Percentiles rank a stretch among this genome's conserved stretches.
Conservation (phyloP, 2,797 vertebrate species). For the Lagodon rhomboides region DNA sequence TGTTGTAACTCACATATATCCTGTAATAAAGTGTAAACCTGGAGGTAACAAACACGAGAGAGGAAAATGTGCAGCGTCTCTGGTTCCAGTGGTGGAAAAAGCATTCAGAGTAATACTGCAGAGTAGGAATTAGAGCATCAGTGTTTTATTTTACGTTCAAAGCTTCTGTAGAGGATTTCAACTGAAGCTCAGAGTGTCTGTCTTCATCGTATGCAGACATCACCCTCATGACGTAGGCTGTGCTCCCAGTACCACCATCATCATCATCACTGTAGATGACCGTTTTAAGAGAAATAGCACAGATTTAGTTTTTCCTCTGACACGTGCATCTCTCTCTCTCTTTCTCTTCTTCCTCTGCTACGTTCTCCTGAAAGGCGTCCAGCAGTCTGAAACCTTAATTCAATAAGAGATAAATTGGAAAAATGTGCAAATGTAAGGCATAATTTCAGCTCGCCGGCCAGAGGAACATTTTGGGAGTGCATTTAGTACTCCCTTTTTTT, state of each 20-base stretch:
- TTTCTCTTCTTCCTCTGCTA: slow-evolving; percentile 22
- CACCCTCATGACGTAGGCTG: background rate
- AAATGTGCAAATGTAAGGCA: slow-evolving; percentile 70
- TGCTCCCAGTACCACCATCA: background rate
- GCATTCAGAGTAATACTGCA: background rate
- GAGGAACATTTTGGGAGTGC: slow-evolving; percentile 39
- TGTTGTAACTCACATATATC: background rate
- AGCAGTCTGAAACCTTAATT: slow-evolving; percentile 75
- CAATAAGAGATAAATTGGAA: slow-evolving; percentile 75
- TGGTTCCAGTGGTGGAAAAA: background rate
- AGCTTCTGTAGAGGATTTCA: background rate
- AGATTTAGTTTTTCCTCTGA: slow-evolving; percentile 13
- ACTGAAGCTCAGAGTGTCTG: no score
- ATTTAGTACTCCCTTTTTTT: slow-evolving; percentile 33
- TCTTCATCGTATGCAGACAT: no score
- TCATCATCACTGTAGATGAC: background rate
- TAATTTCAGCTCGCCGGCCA: slow-evolving; percentile 54
- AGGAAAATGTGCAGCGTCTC: background rate
- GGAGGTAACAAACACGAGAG: no score
- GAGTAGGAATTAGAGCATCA: no score
- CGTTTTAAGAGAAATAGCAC: background rate
- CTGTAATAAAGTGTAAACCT: background rate
- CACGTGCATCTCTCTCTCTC: slow-evolving; percentile 4
- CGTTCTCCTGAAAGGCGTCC: slow-evolving; percentile 65
- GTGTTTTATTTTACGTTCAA: background rate